A percentile compares a stretch with the other conserved stretches of the same genome.
Conservation (phyloP, 2,113 vertebrate genomes). For the Mus spicilegus region DNA sequence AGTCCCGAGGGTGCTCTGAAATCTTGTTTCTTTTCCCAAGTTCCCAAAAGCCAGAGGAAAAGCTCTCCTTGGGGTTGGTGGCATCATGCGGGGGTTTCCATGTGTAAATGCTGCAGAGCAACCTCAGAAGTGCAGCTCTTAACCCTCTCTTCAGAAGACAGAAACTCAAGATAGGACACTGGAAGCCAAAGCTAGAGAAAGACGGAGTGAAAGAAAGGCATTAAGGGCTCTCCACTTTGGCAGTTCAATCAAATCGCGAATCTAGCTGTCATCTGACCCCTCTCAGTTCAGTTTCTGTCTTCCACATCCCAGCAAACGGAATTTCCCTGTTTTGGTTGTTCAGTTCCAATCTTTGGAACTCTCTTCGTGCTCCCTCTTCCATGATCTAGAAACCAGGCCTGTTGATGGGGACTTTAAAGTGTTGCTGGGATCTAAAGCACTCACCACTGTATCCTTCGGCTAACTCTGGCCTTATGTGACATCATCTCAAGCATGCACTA, state of each 20-base stretch:
- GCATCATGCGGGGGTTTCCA: neutral
- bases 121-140: conserved; percentile 4
- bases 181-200: neutral
- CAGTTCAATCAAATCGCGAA: neutral
- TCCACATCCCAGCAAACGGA: neutral
- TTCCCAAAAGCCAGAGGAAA: conserved; percentile 47
- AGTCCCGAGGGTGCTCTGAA: neutral
- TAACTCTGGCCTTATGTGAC: neutral
- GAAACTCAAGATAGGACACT: neutral
- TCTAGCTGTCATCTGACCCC: neutral
- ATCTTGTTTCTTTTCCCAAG: conserved; percentile 1
- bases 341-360: neutral
- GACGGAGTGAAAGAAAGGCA: neutral
- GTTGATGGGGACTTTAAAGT: neutral
- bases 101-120: neutral
- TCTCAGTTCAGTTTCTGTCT: neutral
- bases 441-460: neutral
- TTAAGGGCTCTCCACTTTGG: neutral
- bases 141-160: conserved; percentile 22
- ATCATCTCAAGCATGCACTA: neutral
- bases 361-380: neutral
- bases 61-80: neutral
- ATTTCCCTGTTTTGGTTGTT: neutral
- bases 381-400: neutral
- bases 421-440: neutral